Base-by-base conservation (phyloP, 1,140 invertebrate genomes). In the Radopholus similis region DNA sequence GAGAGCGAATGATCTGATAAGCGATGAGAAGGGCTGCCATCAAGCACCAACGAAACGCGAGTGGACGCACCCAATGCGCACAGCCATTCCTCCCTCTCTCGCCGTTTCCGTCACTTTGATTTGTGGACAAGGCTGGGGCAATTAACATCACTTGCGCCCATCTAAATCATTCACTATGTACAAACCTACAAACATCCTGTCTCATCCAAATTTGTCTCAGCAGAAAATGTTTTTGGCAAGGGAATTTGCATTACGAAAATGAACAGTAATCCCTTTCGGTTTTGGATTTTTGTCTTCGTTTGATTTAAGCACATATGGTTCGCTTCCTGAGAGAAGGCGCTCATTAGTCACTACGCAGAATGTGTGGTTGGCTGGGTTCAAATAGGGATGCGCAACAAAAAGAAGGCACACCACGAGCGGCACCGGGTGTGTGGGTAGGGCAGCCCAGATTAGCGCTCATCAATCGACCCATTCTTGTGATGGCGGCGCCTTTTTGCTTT, bases 331-430 rank as follows among this genome's bases (percentile, higher is more conserved):
- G 30, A 51, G 15, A 15, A 21, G 47, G n/a, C 30, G 47, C 47
- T 51, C 47, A 21, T 51, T 51, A 51, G 30, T 51, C 9, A 26
- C 23, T 21, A 28, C 8, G 18, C 30, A 28, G 23, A 13, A 49
- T 49, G 9, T 51, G 47, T 51, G 11, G n/a, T n/a, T n/a, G n/a
- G n/a, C n/a, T n/a, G n/a, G n/a, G n/a, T n/a, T n/a, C n/a, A 47
- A 51, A 51, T 51, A 26, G 47, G 21, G 47, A 51, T 51, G 18
- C 47, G 47, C 47, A 51, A 51, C 47, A 51, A n/a, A n/a, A n/a
- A n/a, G n/a, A n/a, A n/a, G 21, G 4, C 6, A 4, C 47, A 21
- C 47, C 47, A 11, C 47, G 18, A 28, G n/a, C n/a, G n/a, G n/a
- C n/a, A n/a, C n/a, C n/a, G n/a, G n/a, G n/a, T n/a, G n/a, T n/a